Base-by-base conservation (phyloP, 2,888 invertebrate genomes). In the Heliconius sara region DNA sequence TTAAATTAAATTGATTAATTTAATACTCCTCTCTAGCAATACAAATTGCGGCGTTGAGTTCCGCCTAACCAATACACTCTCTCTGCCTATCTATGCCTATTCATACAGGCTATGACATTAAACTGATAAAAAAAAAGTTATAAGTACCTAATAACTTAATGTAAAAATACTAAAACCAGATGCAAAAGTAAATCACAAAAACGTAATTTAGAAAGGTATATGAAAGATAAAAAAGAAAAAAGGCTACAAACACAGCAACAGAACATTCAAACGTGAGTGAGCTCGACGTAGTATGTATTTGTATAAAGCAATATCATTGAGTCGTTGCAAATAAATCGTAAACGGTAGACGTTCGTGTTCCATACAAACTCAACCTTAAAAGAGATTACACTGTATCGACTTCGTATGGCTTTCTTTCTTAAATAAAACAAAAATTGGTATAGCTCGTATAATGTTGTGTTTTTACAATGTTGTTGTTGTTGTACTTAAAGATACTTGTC, bases 381-480 rank as follows among this genome's bases (percentile, higher is more conserved):
- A 89, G 89, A 90, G 88, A 89, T 91, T 89, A 89, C 91, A 88
- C 90, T 88, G 87, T 85, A 89, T 89, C 85, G 86, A 82, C 81
- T 82, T 82, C 79, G 80, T 79, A 80, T 76, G 83, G 82, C 10
- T 39, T 39, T 39, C 10, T 39, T 39, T 39, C 81, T 86, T 82
- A 80, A 79, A 80, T 76, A 78, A 52, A 71, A 75, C 67, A 78
- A 27, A 74, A 72, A 78, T 73, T 34, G 9, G 57, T 39, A 34
- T 30, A 63, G n/a, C 10, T 43, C 43, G 19, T 70, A 27, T 47
- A 34, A 34, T 39, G 52, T 52, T 52, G n/a, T 47, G 22, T 19
- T 75, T 75, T 75, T 66, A 27, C 43, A 66, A 30, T 13, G 60
- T 63, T 30, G n/a, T 34, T 57, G 30, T 72, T 72, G 9, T n/a